phyloP scores from a whole-genome alignment of 2,797 vertebrate genomes.

The Taeniopygia guttata region DNA sequence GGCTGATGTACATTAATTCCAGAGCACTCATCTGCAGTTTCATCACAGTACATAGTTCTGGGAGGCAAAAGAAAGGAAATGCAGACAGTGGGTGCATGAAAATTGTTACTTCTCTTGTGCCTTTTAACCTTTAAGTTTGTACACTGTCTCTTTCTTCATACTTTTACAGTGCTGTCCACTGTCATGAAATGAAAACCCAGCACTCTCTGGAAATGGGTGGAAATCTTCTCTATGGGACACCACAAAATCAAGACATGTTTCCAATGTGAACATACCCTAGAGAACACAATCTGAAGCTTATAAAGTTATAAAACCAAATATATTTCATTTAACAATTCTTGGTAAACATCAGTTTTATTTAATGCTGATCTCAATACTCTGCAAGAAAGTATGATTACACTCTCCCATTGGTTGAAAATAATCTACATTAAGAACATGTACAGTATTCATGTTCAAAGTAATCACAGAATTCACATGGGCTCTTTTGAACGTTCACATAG shows the following conservation, averaged over 20 bases:
- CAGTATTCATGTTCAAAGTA: background rate
- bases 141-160: background rate
- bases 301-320: background rate
- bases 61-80: conserved; percentile 40
- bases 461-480: background rate
- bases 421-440: background rate
- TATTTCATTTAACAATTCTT: background rate
- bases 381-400: background rate
- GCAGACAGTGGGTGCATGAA: background rate
- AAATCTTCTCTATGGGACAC: background rate
- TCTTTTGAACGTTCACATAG: background rate
- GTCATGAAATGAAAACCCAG: background rate
- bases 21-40: conserved; percentile 88
- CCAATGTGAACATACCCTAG: background rate
- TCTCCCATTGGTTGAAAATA: background rate
- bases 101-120: background rate
- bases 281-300: background rate
- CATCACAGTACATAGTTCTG: conserved; percentile 94
- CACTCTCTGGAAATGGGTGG: background rate
- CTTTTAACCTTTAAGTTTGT: background rate
- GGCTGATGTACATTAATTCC: conserved; percentile 93
- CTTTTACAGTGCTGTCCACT: background rate
- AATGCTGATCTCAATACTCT: background rate
- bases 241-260: background rate
- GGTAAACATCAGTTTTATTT: background rate